phyloP scores from a whole-genome alignment of 1,140 invertebrate genomes.

The Drosophila orena region DNA sequence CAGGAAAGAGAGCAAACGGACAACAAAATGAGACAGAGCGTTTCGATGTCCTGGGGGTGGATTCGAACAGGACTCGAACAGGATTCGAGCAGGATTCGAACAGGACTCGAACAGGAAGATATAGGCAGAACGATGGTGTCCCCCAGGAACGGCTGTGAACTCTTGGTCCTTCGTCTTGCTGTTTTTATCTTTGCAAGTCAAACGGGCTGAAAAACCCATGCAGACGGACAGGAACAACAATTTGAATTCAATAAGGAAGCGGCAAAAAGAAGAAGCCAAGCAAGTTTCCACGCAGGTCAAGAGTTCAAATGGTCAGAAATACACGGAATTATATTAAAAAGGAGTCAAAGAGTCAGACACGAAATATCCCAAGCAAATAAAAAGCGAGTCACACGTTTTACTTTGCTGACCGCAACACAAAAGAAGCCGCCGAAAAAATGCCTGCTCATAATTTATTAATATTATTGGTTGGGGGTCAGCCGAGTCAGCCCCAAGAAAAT shows the following conservation, averaged over 20 bases:
- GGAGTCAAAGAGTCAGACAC: slow-evolving; percentile 29
- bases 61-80: slow-evolving; percentile 15
- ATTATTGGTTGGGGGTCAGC: slow-evolving; percentile 61
- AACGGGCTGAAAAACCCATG: slow-evolving; percentile 10
- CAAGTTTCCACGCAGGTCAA: slow-evolving; percentile 33
- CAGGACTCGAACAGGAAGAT: slow-evolving; percentile 13
- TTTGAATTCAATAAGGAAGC: slow-evolving; percentile 69
- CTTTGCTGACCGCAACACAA: slow-evolving; percentile 41
- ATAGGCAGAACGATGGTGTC: slow-evolving; percentile 23
- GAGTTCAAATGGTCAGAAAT: slow-evolving; percentile 41
- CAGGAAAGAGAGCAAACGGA: slow-evolving; percentile 27
- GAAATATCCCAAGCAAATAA: neutral
- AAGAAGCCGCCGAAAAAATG: slow-evolving; percentile 26
- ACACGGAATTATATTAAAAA: slow-evolving; percentile 43
- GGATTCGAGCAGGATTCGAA: neutral
- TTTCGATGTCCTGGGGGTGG: slow-evolving; percentile 61
- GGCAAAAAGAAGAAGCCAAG: slow-evolving; percentile 3
- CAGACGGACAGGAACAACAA: slow-evolving; percentile 48
- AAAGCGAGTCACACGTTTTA: slow-evolving; percentile 40
- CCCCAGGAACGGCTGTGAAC: slow-evolving; percentile 35
- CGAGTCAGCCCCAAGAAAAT: slow-evolving; percentile 3
- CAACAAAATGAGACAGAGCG: slow-evolving; percentile 3
- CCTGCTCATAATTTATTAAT: slow-evolving; percentile 72
- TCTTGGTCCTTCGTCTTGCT: slow-evolving; percentile 15
- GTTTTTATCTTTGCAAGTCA: slow-evolving; percentile 5